These are phyloP conservation scores for Clinocottus analis DNA, from an alignment of 2,113 vertebrate species.

Conservation along the genomic window DNA sequence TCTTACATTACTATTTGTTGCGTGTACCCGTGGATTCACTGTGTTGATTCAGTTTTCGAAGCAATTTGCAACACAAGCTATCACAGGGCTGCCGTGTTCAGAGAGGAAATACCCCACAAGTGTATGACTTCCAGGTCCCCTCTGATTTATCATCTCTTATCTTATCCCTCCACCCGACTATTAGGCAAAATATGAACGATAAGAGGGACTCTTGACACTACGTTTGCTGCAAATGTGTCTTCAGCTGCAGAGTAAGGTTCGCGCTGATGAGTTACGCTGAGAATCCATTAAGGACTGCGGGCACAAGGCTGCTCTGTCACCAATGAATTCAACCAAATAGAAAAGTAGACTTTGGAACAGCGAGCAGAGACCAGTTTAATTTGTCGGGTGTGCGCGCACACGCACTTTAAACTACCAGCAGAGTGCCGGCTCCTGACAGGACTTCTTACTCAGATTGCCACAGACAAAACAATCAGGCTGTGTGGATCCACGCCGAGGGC, in stretches of 20 bases:
- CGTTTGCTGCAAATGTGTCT: conserved; percentile 14
- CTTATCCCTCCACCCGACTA: conserved; percentile 46
- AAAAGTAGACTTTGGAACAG: conserved; percentile 1
- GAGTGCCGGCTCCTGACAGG: conserved; percentile 42
- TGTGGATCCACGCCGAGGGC: conserved; percentile 26
- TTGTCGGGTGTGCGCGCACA: conserved; percentile 17
- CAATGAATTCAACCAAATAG: conserved; percentile 29
- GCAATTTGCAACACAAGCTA: conserved; percentile 19
- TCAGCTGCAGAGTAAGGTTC: conserved; percentile 39
- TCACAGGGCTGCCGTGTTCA: neutral
- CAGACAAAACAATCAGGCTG: conserved; percentile 54
- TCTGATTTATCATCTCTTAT: conserved; percentile 52
- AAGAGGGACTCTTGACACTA: conserved; percentile 25
- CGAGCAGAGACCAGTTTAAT: conserved; percentile 28
- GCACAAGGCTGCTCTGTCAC: conserved; percentile 23
- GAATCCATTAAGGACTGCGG: conserved; percentile 23
- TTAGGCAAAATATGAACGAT: conserved; percentile 38
- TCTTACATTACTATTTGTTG: conserved; percentile 28
- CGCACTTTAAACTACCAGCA: conserved; percentile 27
- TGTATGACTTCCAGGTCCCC: conserved; percentile 34
- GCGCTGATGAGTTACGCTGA: conserved; percentile 6
- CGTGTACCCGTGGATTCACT: conserved; percentile 7
- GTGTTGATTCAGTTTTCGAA: neutral
- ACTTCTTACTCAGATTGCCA: conserved; percentile 41
- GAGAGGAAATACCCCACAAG: conserved; percentile 33